Percentiles rank a stretch among this genome's conserved stretches.
phyloP scores from a whole-genome alignment of 1,140 invertebrate genomes.

The Colletes gigas region DNA sequence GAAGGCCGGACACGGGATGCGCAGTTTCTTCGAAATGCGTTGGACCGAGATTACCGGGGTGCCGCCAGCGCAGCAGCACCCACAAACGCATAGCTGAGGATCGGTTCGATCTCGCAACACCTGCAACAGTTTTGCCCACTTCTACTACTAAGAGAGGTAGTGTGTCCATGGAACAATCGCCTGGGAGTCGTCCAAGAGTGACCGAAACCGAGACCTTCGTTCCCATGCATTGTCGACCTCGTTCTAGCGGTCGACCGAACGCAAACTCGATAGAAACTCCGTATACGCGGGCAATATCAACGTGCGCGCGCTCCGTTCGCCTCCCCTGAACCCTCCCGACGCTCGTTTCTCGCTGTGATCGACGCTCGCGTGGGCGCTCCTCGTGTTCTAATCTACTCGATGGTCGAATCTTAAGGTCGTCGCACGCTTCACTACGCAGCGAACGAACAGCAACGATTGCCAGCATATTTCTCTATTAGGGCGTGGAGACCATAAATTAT shows the following conservation, averaged over 20 bases:
- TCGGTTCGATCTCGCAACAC: constrained; percentile 79
- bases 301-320: constrained; percentile 26
- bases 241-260: constrained; percentile 63
- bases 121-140: constrained; percentile 80
- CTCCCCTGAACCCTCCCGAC: too few species aligned
- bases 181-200: constrained; percentile 18
- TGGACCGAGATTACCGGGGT: constrained; percentile 87
- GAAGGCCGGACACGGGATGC: constrained; percentile 94
- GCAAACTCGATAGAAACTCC: constrained; percentile 16
- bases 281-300: neutral
- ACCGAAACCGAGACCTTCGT: neutral
- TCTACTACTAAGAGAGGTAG: constrained; percentile 74
- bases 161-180: neutral
- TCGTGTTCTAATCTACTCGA: neutral
- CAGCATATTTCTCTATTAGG: too few species aligned
- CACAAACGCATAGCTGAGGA: constrained; percentile 80
- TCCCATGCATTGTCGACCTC: constrained; percentile 52
- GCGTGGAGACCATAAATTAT: too few species aligned
- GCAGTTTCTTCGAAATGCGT: constrained; percentile 93
- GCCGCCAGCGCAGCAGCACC: constrained; percentile 66
- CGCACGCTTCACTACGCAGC: too few species aligned
- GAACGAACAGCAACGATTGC: neutral
- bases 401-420: too few species aligned
- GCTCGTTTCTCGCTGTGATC: constrained; percentile 3
- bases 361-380: constrained; percentile 16